Percentiles rank a stretch among this genome's conserved stretches.
Conservation (phyloP, 2,797 vertebrate genomes). For the Intellagama lesueurii region DNA sequence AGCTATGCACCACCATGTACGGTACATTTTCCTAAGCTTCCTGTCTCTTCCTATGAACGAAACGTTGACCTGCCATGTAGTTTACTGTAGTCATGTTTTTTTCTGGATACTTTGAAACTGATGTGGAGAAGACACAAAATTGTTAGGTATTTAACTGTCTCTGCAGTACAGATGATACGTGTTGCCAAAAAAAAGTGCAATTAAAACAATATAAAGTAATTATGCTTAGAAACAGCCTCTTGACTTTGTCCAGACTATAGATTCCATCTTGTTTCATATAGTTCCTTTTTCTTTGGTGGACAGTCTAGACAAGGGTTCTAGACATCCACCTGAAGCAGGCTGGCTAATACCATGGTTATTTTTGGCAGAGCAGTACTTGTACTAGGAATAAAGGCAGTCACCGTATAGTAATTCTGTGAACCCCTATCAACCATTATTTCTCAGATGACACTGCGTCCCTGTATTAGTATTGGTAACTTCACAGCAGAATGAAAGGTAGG, state of each 20-base stretch:
- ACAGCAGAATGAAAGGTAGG: background rate
- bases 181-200: background rate
- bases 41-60: background rate
- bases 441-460: background rate
- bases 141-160: background rate
- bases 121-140: background rate
- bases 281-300: background rate
- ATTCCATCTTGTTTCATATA: background rate
- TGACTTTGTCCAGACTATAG: background rate
- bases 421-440: background rate
- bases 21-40: background rate
- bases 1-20: background rate
- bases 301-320: background rate
- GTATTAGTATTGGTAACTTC: background rate
- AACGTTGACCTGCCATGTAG: no score
- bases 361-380: background rate
- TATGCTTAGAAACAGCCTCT: background rate
- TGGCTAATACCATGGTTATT: background rate
- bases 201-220: constrained; percentile 16
- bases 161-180: background rate
- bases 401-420: no score
- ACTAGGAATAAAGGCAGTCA: background rate
- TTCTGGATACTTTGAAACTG: background rate
- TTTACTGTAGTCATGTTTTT: background rate
- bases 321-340: background rate